A percentile compares a stretch with the other conserved stretches of the same genome.
Evolutionary conservation across 2,113 vertebrate genomes (phyloP).

Genomic region (Geococcyx californianus): DNA sequence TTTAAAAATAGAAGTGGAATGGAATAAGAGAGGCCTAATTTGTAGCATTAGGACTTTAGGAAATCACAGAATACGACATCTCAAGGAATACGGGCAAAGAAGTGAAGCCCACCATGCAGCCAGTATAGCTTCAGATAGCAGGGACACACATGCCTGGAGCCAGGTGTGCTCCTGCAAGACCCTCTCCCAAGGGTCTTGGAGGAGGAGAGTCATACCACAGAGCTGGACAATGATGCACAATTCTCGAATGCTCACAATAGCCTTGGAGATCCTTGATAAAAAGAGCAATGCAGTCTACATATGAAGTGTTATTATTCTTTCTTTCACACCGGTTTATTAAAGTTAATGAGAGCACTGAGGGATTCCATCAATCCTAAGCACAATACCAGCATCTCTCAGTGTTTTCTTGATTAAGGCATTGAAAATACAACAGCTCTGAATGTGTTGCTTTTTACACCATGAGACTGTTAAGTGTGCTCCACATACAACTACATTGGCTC

Average conservation of each 20-base stretch:
- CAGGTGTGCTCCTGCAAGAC: not conserved
- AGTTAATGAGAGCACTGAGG: not conserved
- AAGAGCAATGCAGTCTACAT: not conserved
- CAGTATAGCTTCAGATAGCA: not conserved
- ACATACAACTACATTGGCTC: not conserved
- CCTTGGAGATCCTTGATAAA: not conserved
- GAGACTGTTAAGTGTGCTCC: not conserved
- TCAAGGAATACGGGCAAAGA: not conserved
- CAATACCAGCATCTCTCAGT: not conserved
- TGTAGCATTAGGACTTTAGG: not conserved
- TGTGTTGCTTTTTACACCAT: not conserved
- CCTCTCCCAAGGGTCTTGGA: not conserved
- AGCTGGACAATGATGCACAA: not conserved
- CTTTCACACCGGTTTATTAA: not conserved
- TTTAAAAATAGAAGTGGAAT: not conserved
- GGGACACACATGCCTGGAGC: not conserved
- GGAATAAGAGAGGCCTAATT: not conserved
- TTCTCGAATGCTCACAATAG: rapidly evolving
- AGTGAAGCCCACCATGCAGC: not conserved
- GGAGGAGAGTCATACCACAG: rapidly evolving
- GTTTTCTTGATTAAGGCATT: constrained; percentile 13
- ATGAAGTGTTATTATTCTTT: not conserved
- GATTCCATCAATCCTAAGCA: not conserved
- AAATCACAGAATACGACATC: not conserved
- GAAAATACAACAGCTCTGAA: not conserved